Evolutionary conservation across 2,797 vertebrate species (phyloP).

Genomic region (Phoxinus dragarum): DNA sequence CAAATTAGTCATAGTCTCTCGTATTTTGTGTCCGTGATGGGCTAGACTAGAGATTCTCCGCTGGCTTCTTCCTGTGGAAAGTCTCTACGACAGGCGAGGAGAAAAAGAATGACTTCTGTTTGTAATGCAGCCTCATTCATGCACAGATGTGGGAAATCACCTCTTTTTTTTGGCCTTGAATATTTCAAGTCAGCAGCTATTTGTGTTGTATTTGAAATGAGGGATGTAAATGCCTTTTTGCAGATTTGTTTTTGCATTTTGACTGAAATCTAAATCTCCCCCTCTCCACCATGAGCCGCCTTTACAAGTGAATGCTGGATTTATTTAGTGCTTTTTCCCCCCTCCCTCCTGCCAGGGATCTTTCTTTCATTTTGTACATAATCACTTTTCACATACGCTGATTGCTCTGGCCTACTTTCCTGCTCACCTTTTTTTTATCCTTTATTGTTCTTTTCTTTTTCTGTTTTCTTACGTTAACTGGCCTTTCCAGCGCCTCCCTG

Average conservation of each 20-base stretch:
- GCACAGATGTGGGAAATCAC: constrained; percentile 33
- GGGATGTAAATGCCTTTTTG: not conserved
- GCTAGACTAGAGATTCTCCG: constrained; percentile 12
- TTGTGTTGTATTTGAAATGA: constrained; percentile 8
- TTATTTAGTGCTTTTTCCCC: not conserved
- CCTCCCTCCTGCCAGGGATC: not conserved
- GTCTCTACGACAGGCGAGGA: constrained; percentile 38
- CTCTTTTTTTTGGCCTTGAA: not conserved
- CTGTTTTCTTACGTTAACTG: constrained; percentile 19
- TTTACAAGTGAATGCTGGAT: not conserved
- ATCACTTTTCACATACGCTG: not conserved
- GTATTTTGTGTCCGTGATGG: constrained; percentile 25
- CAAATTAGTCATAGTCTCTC: constrained; percentile 51
- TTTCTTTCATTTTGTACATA: not conserved
- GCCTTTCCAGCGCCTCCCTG: constrained; percentile 1
- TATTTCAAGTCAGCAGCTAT: not conserved
- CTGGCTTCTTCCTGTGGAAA: constrained; percentile 48
- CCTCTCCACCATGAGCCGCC: not conserved
- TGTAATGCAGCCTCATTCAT: constrained; percentile 29
- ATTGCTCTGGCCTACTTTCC: constrained; percentile 9
- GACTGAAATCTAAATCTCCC: constrained; percentile 2
- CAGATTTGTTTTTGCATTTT: not conserved
- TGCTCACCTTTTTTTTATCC: not conserved
- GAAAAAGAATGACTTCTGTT: constrained; percentile 13
- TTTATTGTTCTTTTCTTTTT: constrained; percentile 32